Evolutionary conservation across 2,888 invertebrate species (phyloP).

Genomic region (Rhagonycha fulva): DNA sequence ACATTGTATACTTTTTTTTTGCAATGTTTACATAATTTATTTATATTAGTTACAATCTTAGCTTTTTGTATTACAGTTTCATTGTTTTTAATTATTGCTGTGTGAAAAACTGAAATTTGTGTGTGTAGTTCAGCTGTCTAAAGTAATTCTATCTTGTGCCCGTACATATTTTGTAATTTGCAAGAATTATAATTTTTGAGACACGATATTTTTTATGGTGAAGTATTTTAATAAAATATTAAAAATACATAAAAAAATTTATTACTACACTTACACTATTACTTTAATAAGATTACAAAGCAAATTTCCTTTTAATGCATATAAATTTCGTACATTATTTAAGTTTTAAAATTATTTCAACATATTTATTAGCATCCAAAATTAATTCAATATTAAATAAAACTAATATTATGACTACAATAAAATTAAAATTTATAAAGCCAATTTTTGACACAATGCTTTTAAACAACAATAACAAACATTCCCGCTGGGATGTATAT

Average conservation of each 20-base stretch:
- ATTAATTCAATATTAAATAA: slow-evolving; percentile 4
- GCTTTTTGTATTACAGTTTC: background rate
- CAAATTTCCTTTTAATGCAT: background rate
- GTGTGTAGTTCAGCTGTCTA: background rate
- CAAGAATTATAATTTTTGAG: background rate
- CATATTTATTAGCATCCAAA: background rate
- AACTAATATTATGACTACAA: slow-evolving; percentile 12
- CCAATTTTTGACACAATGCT: slow-evolving; percentile 26
- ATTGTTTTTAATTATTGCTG: too few relatives aligned
- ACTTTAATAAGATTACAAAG: background rate
- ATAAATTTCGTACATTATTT: background rate
- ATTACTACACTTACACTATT: background rate
- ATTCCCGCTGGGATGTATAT: slow-evolving; percentile 31
- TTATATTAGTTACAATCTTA: background rate
- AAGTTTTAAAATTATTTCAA: background rate
- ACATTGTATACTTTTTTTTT: background rate
- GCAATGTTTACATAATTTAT: background rate
- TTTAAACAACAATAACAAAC: slow-evolving; percentile 29
- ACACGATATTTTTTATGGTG: too few relatives aligned
- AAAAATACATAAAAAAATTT: too few relatives aligned
- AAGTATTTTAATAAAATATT: too few relatives aligned
- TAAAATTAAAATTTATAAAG: slow-evolving; percentile 28
- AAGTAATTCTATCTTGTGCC: background rate
- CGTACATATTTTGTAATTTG: background rate
- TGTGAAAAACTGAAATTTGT: too few relatives aligned